Percentiles rank a stretch among this genome's conserved stretches.
Conservation (phyloP, 2,797 vertebrate species). For the Platalea minor region DNA sequence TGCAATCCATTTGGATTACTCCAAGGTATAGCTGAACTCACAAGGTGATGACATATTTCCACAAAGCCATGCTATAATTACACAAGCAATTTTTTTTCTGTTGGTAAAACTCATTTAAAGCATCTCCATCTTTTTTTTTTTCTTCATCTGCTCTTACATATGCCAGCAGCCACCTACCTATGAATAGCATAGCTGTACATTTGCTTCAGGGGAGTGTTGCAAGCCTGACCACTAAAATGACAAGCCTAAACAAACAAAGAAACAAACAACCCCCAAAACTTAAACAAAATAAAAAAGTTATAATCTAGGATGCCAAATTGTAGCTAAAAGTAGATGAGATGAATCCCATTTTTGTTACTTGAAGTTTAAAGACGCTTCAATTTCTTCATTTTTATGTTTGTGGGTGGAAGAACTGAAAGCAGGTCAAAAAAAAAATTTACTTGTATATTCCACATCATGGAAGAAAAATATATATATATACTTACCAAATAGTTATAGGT, state of each 20-base stretch:
- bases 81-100: neutral
- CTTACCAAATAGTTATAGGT: neutral
- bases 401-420: neutral
- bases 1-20: neutral
- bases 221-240: neutral
- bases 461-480: neutral
- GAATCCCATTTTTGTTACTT: neutral
- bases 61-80: neutral
- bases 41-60: neutral
- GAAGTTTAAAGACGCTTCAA: neutral
- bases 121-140: too few relatives aligned
- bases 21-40: neutral
- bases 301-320: neutral
- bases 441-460: neutral
- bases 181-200: neutral
- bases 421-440: neutral
- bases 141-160: neutral
- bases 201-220: neutral
- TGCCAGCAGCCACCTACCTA: neutral
- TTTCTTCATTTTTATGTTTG: neutral
- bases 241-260: neutral
- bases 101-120: neutral
- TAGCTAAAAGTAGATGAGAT: neutral
- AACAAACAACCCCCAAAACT: rapidly evolving
- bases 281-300: neutral